Evolutionary conservation across 2,113 vertebrate genomes (phyloP).

Genomic region (Corynorhinus townsendii): DNA sequence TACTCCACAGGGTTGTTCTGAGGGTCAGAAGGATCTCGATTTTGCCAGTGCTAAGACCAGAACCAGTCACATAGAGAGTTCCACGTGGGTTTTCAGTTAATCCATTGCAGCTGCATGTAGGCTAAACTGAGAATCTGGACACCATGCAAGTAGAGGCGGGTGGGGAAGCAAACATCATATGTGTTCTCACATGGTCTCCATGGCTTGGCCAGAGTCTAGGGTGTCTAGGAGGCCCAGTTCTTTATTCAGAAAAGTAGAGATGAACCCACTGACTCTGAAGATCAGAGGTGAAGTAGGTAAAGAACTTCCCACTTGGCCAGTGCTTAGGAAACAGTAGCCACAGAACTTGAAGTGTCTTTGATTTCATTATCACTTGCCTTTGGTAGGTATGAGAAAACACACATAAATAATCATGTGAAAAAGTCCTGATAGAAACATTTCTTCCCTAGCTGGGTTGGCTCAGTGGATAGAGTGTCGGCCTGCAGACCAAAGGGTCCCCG

Average conservation of each 20-base stretch:
- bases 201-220: accelerated
- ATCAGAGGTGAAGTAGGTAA: not conserved
- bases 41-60: not conserved
- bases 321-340: too few species aligned
- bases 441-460: too few species aligned
- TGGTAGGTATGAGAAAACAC: too few species aligned
- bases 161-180: accelerated
- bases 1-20: not conserved
- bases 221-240: not conserved
- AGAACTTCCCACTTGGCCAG: accelerated
- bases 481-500: too few species aligned
- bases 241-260: not conserved
- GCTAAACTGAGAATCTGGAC: accelerated
- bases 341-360: accelerated
- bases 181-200: not conserved
- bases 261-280: accelerated
- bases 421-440: not conserved
- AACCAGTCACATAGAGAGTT: not conserved
- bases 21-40: not conserved
- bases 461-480: too few species aligned
- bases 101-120: accelerated
- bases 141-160: accelerated
- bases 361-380: accelerated
- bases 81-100: accelerated
- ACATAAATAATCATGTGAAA: not conserved